phyloP scores from a whole-genome alignment of 2,113 vertebrate genomes.

The Cyprinodon brontotheroides region DNA sequence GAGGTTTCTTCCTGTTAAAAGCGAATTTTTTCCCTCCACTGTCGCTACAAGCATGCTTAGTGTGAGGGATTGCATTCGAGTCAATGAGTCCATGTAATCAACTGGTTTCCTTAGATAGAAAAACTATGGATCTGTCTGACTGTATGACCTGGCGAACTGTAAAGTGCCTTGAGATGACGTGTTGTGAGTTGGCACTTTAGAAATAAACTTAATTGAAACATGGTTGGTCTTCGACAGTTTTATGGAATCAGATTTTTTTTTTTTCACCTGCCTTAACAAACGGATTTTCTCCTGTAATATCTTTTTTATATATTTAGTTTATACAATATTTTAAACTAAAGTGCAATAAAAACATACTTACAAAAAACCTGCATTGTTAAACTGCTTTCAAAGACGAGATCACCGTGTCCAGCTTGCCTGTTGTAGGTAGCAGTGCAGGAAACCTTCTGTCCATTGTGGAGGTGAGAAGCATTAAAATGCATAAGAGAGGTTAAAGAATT shows the following conservation, averaged over 20 bases:
- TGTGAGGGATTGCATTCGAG: too few relatives aligned
- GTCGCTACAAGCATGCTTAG: too few relatives aligned
- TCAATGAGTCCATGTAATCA: too few relatives aligned
- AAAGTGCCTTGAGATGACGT: too few relatives aligned
- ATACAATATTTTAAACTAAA: neutral
- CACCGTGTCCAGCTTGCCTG: slow-evolving; percentile 30
- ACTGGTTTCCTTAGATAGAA: too few relatives aligned
- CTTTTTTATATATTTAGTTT: neutral
- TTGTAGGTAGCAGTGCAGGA: slow-evolving; percentile 53
- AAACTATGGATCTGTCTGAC: too few relatives aligned
- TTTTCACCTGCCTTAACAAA: neutral
- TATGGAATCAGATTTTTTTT: too few relatives aligned
- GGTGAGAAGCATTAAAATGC: slow-evolving; percentile 62
- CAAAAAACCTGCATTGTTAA: slow-evolving; percentile 56
- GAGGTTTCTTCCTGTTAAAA: too few relatives aligned
- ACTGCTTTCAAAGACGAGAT: slow-evolving; percentile 23
- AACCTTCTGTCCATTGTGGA: slow-evolving; percentile 57
- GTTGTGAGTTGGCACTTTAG: neutral
- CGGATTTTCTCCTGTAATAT: neutral
- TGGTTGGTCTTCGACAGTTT: neutral
- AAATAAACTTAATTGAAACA: neutral
- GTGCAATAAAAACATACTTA: slow-evolving; percentile 39
- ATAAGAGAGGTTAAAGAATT: slow-evolving; percentile 41
- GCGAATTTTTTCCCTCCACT: too few relatives aligned
- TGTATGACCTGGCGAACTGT: too few relatives aligned